These are phyloP conservation scores for Cydia pomonella DNA, from an alignment of 1,140 invertebrate genomes.

Conservation along the genomic window DNA sequence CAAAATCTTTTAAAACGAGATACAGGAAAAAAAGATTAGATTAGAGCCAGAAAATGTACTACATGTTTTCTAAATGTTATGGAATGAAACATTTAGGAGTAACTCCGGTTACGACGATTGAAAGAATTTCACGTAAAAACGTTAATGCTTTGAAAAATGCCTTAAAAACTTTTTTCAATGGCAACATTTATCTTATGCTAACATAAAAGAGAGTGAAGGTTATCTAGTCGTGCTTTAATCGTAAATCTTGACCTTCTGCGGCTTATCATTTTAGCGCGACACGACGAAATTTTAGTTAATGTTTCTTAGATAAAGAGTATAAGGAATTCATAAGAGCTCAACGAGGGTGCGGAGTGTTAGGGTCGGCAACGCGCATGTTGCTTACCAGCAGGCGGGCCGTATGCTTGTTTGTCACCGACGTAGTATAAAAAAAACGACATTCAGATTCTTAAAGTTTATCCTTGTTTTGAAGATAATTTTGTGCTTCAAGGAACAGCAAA, in stretches of 20 bases:
- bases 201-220: conserved; percentile 19
- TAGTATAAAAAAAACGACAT: not conserved
- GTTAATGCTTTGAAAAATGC: not conserved
- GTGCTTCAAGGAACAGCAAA: not conserved
- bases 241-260: conserved; percentile 20
- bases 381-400: too few species aligned
- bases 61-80: not conserved
- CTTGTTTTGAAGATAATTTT: not conserved
- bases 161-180: not conserved
- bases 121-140: not conserved
- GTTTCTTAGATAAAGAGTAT: conserved; percentile 3
- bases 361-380: too few species aligned
- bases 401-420: too few species aligned
- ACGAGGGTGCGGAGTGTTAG: too few species aligned
- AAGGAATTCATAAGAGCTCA: too few species aligned
- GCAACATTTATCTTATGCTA: conserved; percentile 2
- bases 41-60: too few species aligned
- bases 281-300: conserved; percentile 24
- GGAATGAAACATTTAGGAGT: not conserved
- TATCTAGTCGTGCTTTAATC: conserved; percentile 17
- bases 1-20: too few species aligned
- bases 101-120: not conserved
- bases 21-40: too few species aligned
- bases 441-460: not conserved
- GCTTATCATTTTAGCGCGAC: conserved; percentile 28